phyloP scores from a whole-genome alignment of 2,113 vertebrate species.

The Maccullochella peelii region DNA sequence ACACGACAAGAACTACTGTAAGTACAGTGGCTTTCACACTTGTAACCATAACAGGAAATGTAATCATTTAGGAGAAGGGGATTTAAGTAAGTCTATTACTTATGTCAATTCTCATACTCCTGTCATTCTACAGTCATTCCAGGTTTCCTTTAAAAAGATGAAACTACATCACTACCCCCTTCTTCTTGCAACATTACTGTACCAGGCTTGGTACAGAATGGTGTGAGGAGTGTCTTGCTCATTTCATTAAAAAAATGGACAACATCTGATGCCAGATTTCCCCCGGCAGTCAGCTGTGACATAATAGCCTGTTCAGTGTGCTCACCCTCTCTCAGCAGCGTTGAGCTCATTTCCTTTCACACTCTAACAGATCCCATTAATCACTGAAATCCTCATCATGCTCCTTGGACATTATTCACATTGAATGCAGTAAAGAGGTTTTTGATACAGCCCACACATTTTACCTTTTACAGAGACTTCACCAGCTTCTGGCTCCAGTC shows the following conservation, averaged over 20 bases:
- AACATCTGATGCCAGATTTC: constrained; percentile 54
- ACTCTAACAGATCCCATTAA: constrained; percentile 57
- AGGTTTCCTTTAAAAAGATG: not conserved
- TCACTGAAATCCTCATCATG: constrained; percentile 58
- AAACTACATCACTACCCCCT: constrained; percentile 4
- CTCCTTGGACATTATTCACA: constrained; percentile 48
- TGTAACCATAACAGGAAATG: no score
- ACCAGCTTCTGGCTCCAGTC: not conserved
- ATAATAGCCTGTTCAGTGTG: constrained; percentile 48
- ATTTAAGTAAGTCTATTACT: not conserved
- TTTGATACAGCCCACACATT: constrained; percentile 46
- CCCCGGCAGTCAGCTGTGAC: constrained; percentile 51
- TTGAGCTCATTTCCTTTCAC: constrained; percentile 51
- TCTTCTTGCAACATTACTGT: not conserved
- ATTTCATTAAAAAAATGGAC: constrained; percentile 39
- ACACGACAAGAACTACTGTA: no score
- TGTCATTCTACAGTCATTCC: not conserved
- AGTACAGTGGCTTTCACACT: no score
- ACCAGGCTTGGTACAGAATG: not conserved
- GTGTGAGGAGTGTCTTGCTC: constrained; percentile 18
- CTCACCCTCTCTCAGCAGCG: constrained; percentile 36
- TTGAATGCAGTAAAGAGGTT: constrained; percentile 35
- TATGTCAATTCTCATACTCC: not conserved
- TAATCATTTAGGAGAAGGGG: no score
- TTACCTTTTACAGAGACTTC: constrained; percentile 27